Conservation (phyloP, 2,797 vertebrate species). For the Euthynnus affinis region DNA sequence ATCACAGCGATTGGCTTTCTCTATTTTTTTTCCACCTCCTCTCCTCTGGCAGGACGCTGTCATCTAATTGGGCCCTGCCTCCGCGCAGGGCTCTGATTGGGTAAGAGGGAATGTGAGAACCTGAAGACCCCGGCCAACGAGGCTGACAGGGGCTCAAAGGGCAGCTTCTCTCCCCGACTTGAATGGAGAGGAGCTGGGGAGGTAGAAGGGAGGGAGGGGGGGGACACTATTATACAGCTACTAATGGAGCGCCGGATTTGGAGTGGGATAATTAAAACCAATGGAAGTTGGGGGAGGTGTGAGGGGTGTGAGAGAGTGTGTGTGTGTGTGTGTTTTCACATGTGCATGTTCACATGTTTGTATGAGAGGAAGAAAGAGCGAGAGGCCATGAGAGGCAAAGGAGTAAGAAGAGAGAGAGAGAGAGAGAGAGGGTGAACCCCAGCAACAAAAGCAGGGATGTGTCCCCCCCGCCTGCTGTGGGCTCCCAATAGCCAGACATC, state of each 20-base stretch:
- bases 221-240: constrained; percentile 83
- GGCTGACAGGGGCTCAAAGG: constrained; percentile 89
- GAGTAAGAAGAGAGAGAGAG: constrained; percentile 39
- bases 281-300: constrained; percentile 51
- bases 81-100: constrained; percentile 79
- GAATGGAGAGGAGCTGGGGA: constrained; percentile 82
- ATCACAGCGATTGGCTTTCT: constrained; percentile 91
- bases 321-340: constrained; percentile 61
- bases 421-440: constrained; percentile 53
- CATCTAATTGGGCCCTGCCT: constrained; percentile 87
- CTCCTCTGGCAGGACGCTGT: constrained; percentile 62
- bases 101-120: constrained; percentile 91
- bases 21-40: constrained; percentile 32
- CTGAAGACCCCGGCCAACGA: constrained; percentile 89
- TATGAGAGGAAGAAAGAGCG: constrained; percentile 52
- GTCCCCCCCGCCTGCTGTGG: constrained; percentile 68
- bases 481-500: constrained; percentile 86
- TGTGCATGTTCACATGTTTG: constrained; percentile 74
- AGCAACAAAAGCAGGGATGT: constrained; percentile 75
- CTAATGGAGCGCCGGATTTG: constrained; percentile 85
- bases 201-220: constrained; percentile 60
- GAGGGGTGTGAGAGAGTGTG: neutral
- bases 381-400: constrained; percentile 67
- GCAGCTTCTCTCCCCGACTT: constrained; percentile 81
- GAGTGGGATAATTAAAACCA: constrained; percentile 87